Evolutionary conservation across 2,888 invertebrate species (phyloP), one percentile per base, ranked within the genome.

Genomic region (Caradrina kadenii): DNA sequence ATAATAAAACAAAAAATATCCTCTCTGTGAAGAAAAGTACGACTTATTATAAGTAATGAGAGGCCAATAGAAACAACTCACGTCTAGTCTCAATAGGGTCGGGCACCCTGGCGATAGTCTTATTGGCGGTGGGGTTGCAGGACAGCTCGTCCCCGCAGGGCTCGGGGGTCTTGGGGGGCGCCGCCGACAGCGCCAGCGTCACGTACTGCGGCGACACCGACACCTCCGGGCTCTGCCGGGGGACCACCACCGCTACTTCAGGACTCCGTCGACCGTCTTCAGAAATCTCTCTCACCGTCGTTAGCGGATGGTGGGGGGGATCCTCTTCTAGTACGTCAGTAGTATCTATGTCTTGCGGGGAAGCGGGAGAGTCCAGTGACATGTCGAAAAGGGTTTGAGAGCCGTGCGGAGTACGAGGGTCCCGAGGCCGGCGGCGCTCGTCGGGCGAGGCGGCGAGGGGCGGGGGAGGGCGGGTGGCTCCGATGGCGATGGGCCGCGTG

Each of bases 341-440:
- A 13, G 83, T 76, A 22, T 93, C 90, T 0, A 93, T 88, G 76
- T 96, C 96, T 26, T 96, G 93, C 0, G 97, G 97, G 3, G 97
- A 97, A 19, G 96, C 96, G 0, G 97, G 97, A 79, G 97, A 97
- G 87, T 97, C 97, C 55, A 97, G 90, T 72, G 97, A 97, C 84
- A 97, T 96, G 1, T 97, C 97, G 89, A 97, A 97, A 72, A 97
- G 96, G 0, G 97, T 97, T 67, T 96, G 96, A 8, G 97, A 97
- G 56, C 97, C 97, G 1, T 96, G 96, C 0, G 96, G 96, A 0
- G 97, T 96, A 3, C 94, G 90, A 0, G 65, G 67, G 8, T 81
- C 79, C 0, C 65, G n/a, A 52, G 75, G 42, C 22, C 82, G 54
- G 64, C 81, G 91, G 83, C 13, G 93, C 93, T 73, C 93, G 88